Evolutionary conservation across 2,888 invertebrate species (phyloP), one percentile per base, ranked within the genome.

Genomic region (Drosophila nigricruria): DNA sequence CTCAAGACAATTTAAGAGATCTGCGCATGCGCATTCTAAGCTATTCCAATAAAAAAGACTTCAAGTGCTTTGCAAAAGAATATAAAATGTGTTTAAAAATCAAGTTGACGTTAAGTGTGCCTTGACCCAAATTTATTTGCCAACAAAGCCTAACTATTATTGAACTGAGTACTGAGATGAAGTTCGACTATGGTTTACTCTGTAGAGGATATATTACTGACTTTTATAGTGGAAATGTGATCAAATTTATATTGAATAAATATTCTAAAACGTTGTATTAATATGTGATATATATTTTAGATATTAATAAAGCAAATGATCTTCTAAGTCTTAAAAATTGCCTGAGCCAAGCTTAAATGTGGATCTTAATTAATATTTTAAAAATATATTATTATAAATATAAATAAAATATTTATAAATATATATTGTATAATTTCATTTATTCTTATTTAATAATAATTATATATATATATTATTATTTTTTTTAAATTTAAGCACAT

Each of bases 71-170:
- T 12, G 38, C 25, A 23, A 27, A 25, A 56, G 38, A 77, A 47
- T 10, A 53, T 40, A 16, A 53, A 12, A 9, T 50, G 20, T 47
- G 43, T 38, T 16, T 52, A 10, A 58, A 54, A 45, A 20, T 56
- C 16, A 56, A 56, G 56, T 23, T 25, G 40, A 45, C 49, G 27
- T 50, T 60, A 61, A 76, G 60, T 79, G 68, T 27, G 42, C 53
- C 64, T 79, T 76, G 76, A 76, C 76, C 64, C 58, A 62, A 59
- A 58, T 62, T 36, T 18, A 40, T 20, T 38, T 12, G 18, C 40
- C 49, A 43, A 34, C 59, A 62, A 30, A 49, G 4, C 9, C 23
- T 5, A 38, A 43, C 18, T 40, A 45, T 12, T 57, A 45, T 32
- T 38, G 25, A 38, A n/a, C 30, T 12, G 12, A 6, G 14, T 23